Base-by-base conservation (phyloP, 2,888 invertebrate species). In the Drosophila demipolita region DNA sequence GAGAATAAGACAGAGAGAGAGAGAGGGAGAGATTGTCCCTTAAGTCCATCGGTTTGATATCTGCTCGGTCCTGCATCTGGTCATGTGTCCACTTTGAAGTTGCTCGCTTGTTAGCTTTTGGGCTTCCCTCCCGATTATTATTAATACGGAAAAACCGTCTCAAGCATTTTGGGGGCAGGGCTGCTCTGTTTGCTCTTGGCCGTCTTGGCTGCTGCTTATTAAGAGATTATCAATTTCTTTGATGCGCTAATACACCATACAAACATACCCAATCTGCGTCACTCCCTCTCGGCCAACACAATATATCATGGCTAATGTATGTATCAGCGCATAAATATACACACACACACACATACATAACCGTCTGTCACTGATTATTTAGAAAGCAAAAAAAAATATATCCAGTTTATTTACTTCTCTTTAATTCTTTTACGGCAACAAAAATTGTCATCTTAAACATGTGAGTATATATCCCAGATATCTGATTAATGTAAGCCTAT, bases 161-260 rank as follows among this genome's bases (percentile, higher is more conserved):
- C 61, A 69, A 67, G 58, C 50, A 75, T 49, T 58, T 55, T 23
- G 23, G 23, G 12, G n/a, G 26, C 54, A 11, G 35, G 11, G 54
- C 38, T 65, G 40, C 36, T 55, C 59, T 85, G 83, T 80, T 83
- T 80, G 67, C 68, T 49, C 64, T 23, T 3, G 55, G 53, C 57
- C 70, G 65, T 80, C 83, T 81, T 76, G 62, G 80, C 3, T 29
- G 57, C 55, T 57, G 89, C 83, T 84, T 89, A 84, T 89, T 84
- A 89, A 89, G 84, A 84, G 84, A 84, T 84, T 84, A 84, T 84
- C 89, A 84, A 84, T 89, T 84, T 84, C 83, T 87, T 84, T 84
- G 89, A 84, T 89, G 84, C 83, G 78, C 65, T 83, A 86, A 80
- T 83, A 73, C 69, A 61, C 57, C 62, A 57, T 8, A 66, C 74